Conservation (phyloP, 2,797 vertebrate genomes). For the Capromys pilorides region DNA sequence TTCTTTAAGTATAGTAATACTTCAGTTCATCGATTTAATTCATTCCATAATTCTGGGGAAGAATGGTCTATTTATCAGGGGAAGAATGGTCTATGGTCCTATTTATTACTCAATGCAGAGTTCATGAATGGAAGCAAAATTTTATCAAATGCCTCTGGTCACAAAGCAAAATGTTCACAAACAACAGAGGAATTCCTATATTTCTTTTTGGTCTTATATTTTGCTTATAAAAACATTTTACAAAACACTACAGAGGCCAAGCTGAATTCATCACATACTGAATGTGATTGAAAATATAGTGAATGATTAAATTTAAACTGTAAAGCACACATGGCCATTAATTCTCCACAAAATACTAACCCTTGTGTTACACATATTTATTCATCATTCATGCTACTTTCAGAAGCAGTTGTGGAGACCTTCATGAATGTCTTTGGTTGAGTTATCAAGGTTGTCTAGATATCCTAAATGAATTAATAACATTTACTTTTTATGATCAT, state of each 20-base stretch:
- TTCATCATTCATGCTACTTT: not conserved
- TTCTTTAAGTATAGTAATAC: not conserved
- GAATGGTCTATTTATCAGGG: too few relatives aligned
- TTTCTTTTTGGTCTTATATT: constrained; percentile 50
- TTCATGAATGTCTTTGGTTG: not conserved
- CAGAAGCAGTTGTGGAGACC: not conserved
- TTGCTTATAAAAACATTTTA: not conserved
- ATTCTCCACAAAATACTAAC: not conserved
- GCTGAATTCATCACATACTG: not conserved
- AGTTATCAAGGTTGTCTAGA: not conserved
- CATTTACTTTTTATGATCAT: not conserved
- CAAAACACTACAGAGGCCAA: not conserved
- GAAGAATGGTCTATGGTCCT: too few relatives aligned
- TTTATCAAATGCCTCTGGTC: not conserved
- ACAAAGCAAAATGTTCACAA: not conserved
- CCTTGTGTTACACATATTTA: not conserved
- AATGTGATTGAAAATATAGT: not conserved
- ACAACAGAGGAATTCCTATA: not conserved
- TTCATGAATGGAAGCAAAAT: not conserved
- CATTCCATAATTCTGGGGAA: not conserved
- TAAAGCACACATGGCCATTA: not conserved
- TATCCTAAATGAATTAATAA: not conserved
- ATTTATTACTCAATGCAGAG: not conserved
- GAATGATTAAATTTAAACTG: not conserved
- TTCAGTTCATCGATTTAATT: not conserved